Base-by-base conservation (phyloP, 2,797 vertebrate species). In the Rhinoraja longicauda region DNA sequence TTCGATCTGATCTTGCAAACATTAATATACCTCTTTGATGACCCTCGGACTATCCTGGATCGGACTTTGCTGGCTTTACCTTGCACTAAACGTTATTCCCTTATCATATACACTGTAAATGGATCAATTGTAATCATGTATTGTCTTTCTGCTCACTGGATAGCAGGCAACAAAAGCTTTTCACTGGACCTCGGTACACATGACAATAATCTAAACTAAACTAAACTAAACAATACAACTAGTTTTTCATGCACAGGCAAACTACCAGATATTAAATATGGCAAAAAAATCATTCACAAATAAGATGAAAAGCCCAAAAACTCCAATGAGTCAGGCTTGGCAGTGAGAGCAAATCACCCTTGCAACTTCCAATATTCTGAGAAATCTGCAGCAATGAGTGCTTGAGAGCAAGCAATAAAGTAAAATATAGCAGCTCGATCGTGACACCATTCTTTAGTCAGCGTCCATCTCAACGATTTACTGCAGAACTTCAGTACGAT, bases 401-500 rank as follows among this genome's bases (percentile, higher is more conserved):
- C 59, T 29, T 84, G 2, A 88, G 4, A 67, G 62, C 62, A 88
- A 67, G 17, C 64, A 88, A 36, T 88, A 32, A 19, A n/a, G 21
- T 88, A 67, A 88, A 88, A 67, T 88, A 36, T 67, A 32, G 36
- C 62, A 21, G 62, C 6, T 45, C 84, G 21, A 67, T 67, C n/a
- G n/a, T 67, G 62, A 64, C 84, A 88, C 84, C 64, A 86, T 86
- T 86, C 57, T 45, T 57, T 59, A 88, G 62, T n/a, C 36, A 36
- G 64, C 21, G 0, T 39, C n/a, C 84, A 88, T 88, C 84, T 67
- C 17, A 88, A 88, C n/a, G 17, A 88, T 88, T 88, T 88, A 88
- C 62, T 67, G 62, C 59, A 67, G 62, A 67, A 24, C n/a, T 88
- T 84, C 62, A 88, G 17, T 88, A 67, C 17, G n/a, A 67, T 88